Evolutionary conservation across 2,888 invertebrate species (phyloP), one percentile per base, ranked within the genome.

Genomic region (Acholoe squamosa): DNA sequence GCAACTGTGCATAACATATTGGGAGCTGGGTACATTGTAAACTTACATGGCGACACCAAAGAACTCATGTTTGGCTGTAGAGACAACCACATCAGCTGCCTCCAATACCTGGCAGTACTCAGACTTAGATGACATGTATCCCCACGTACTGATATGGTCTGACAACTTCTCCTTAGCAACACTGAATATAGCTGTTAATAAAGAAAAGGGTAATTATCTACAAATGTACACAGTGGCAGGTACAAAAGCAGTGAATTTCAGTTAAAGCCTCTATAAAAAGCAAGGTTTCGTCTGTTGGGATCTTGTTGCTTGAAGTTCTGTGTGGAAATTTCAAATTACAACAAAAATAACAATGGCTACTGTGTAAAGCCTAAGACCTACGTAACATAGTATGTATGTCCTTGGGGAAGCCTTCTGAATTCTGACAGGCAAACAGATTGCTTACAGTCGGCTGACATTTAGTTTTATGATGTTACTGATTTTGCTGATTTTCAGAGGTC

Each of bases 51-150:
- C 97, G 33, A 97, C 97, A 54, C 97, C 98, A 95, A 97, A 98
- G 95, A 97, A 98, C 95, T 98, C 98, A 95, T 98, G 97, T 34
- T 96, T 96, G 0, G 97, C 97, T 10, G 97, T 97, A 0, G 97
- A 97, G 51, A 98, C 96, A 3, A 97, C 97, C 77, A 97, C 96
- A 95, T 97, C 97, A 25, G 97, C 96, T 0, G 95, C 94, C 22
- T 95, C 93, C 89, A 98, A 95, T 0, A 97, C 95, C 56, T 96
- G 94, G 92, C 96, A 97, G 94, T 97, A 98, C 19, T 97, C 96
- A 14, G 96, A 95, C 92, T 97, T 97, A 31, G 94, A 95, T 25
- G 96, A 94, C 28, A 97, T 93, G 94, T 96, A 97, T 0, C 97
- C 97, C 96, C 97, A 97, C 93, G 97, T 95, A 3, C 96, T 93